These are phyloP conservation scores for Corythaeola cristata DNA, from an alignment of 2,113 vertebrate genomes.

Conservation along the genomic window DNA sequence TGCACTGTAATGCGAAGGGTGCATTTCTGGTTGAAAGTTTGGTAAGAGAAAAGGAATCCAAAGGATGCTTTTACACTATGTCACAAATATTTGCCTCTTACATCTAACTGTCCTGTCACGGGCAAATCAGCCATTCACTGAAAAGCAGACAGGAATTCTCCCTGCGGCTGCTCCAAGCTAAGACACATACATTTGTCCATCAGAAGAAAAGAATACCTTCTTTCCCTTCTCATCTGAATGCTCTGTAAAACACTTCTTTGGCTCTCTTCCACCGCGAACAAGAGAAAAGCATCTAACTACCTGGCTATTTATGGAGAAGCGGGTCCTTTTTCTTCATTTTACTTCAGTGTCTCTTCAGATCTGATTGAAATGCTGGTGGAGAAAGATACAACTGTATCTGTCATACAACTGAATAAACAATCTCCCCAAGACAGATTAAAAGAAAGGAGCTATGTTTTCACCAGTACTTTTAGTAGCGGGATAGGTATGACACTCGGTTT, in stretches of 20 bases:
- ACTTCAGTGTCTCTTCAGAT: not conserved
- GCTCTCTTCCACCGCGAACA: not conserved
- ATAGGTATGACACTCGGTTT: not conserved
- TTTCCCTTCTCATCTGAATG: not conserved
- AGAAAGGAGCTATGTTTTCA: not conserved
- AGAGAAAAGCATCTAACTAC: not conserved
- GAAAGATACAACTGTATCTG: not conserved
- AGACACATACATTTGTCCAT: not conserved
- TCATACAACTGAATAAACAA: not conserved
- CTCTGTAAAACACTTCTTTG: not conserved
- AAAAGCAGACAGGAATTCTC: slow-evolving; percentile 7
- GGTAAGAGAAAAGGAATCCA: not conserved
- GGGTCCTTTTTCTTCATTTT: not conserved
- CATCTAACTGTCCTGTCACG: not conserved
- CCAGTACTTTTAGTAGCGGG: not conserved
- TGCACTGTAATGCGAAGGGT: not conserved
- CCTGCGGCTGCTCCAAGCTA: not conserved
- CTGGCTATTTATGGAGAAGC: not conserved
- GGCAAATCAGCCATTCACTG: not conserved
- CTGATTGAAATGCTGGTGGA: not conserved
- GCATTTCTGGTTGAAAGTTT: not conserved
- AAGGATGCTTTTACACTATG: not conserved
- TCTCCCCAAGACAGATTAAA: not conserved
- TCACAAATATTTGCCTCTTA: not conserved
- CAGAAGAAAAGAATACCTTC: not conserved